Base-by-base conservation (phyloP, 2,888 invertebrate species). In the Ophioninae sp. region DNA sequence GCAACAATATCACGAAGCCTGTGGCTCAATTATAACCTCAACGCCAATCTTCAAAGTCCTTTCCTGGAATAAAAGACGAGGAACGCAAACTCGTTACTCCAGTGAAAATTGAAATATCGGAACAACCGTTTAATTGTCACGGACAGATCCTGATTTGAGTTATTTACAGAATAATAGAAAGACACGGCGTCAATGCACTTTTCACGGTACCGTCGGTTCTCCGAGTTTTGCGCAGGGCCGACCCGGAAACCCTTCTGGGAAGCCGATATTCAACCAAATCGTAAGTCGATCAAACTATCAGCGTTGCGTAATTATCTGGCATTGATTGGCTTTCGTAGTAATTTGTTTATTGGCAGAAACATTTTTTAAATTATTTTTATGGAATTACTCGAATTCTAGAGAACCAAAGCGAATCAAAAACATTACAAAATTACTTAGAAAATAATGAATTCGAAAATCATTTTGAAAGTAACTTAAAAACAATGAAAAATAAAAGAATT, bases 201-300 rank as follows among this genome's bases (percentile, higher is more conserved):
- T 97, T 99, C 92, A 97, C 97, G 0, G 97, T 98, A 17, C 99
- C 99, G 0, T 98, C 98, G 0, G 98, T 97, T 0, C 95, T 98
- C 87, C 94, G 98, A 73, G 97, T 97, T 3, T 95, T 99, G 79
- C 95, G 96, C 89, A 95, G 97, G 81, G 96, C 95, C 80, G 98
- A 98, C 92, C 96, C 97, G 0, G 95, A 96, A 50, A 94, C 95
- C 0, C 94, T 95, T 87, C 95, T 95, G 85, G 96, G 97, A 0
- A 93, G 94, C 39, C 94, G 96, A 88, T 97, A 97, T 91, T 96
- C 95, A 74, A 94, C 95, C 20, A 96, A 96, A 79, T 95, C 96
- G 82, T 94, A 89, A 93, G 93, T 92, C 20, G 2, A 70, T 20
- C 21, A 2, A 50, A 20, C 30, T 57, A 41, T 13, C 41, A 8